Conservation (phyloP, 2,888 invertebrate species). For the Sussaba pulchella region DNA sequence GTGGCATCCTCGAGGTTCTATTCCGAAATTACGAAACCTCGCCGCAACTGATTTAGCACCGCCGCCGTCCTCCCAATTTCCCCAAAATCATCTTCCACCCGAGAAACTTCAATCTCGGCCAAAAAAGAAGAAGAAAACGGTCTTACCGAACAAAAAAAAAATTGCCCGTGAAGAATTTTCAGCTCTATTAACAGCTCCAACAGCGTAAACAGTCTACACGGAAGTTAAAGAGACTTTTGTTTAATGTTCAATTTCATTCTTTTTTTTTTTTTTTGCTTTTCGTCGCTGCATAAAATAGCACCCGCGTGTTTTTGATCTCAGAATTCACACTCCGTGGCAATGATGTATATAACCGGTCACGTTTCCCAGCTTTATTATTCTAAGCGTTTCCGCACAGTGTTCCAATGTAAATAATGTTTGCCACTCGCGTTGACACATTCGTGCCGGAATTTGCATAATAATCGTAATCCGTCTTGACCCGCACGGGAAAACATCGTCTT, state of each 20-base stretch:
- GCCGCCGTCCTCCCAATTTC: background rate
- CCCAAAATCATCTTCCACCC: background rate
- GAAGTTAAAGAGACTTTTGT: background rate
- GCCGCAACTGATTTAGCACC: background rate
- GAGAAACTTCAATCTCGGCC: background rate
- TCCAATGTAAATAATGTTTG: constrained; percentile 2
- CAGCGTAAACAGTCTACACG: too few relatives aligned
- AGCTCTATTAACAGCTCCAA: background rate
- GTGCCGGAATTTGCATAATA: constrained; percentile 12
- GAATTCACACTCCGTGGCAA: too few relatives aligned
- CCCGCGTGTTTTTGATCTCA: background rate
- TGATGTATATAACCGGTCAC: background rate
- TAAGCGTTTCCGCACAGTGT: background rate
- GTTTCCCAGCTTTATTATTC: background rate
- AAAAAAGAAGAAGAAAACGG: too few relatives aligned
- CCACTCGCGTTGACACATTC: constrained; percentile 11
- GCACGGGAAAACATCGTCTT: too few relatives aligned
- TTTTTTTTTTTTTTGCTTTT: background rate
- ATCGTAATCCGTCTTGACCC: constrained; percentile 13
- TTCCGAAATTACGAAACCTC: constrained; percentile 21
- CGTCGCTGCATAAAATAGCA: too few relatives aligned
- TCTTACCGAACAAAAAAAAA: too few relatives aligned
- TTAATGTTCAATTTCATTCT: background rate
- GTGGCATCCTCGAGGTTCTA: background rate
- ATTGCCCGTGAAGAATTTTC: too few relatives aligned